Evolutionary conservation across 2,888 invertebrate genomes (phyloP).

Genomic region (Cheiracanthium punctorium): DNA sequence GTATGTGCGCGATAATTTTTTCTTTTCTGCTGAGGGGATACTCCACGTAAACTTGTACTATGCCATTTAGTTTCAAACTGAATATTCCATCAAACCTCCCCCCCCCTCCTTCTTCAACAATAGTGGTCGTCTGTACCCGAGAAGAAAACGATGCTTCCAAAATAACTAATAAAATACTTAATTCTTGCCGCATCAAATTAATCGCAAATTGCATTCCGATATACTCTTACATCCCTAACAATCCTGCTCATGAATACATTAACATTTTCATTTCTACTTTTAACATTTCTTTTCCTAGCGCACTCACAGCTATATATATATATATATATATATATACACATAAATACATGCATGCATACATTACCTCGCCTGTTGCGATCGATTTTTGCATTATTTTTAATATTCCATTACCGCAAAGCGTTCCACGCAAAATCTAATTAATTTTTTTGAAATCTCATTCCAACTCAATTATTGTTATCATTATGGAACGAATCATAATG

Average conservation of each 20-base stretch:
- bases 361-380: too few relatives aligned
- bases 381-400: conserved; percentile 3
- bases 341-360: too few relatives aligned
- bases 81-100: too few relatives aligned
- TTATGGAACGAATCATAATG: conserved; percentile 7
- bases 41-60: too few relatives aligned
- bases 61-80: too few relatives aligned
- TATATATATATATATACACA: too few relatives aligned
- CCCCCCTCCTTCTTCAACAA: too few relatives aligned
- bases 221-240: background rate
- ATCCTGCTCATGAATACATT: conserved; percentile 4
- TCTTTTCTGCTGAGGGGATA: too few relatives aligned
- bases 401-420: conserved; percentile 17
- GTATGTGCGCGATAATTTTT: too few relatives aligned
- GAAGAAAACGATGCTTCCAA: too few relatives aligned
- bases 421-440: conserved; percentile 5
- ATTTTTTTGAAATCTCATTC: conserved; percentile 10
- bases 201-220: conserved; percentile 3
- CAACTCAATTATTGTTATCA: conserved; percentile 17
- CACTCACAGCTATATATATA: background rate
- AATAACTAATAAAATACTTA: background rate
- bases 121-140: too few relatives aligned
- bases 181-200: background rate
- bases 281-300: background rate
- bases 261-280: conserved; percentile 12